Base-by-base conservation (phyloP, 1,140 invertebrate species). In the Leptopilina boulardi region DNA sequence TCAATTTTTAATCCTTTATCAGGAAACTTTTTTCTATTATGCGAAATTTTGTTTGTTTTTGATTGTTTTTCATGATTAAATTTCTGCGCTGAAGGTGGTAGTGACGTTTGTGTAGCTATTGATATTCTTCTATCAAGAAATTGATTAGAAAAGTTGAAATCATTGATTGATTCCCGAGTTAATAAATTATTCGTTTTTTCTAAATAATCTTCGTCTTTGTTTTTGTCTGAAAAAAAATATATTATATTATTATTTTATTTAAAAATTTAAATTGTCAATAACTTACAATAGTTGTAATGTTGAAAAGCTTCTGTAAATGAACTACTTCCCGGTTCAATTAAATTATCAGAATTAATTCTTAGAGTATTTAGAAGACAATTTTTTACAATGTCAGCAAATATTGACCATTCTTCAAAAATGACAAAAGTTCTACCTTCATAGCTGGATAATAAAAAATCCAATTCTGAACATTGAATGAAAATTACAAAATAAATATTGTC, bases 401-500 rank as follows among this genome's bases (percentile, higher is more conserved):
- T 44, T 4, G 71, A 56, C 15, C 75, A 15, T 18, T 73, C 76
- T 73, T 82, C 15, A 72, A 80, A 78, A 70, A 85, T 73, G 2
- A 79, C 47, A 75, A 26, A 76, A 44, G 41, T 74, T 30, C 74
- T 73, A 41, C 70, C 71, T 38, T 78, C 74, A 9, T 78, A 70
- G 4, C 56, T 23, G 9, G 41, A 47, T 8, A 76, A 75, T 38
- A 71, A 66, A 59, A 85, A 85, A 42, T 87, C 80, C 0, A 59
- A 75, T 10, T 38, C n/a, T 8, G 75, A 23, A 19, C 84, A 81
- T 11, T 77, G 74, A 9, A 89, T 82, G 47, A 81, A 84, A 0
- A 89, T n/a, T 23, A 80, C 26, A 82, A 76, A 81, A 87, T 87
- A 77, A 74, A 78, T 41, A 23, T 71, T 34, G 73, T 76, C 15